Evolutionary conservation across 2,797 vertebrate species (phyloP).

Genomic region (Furcifer pardalis): DNA sequence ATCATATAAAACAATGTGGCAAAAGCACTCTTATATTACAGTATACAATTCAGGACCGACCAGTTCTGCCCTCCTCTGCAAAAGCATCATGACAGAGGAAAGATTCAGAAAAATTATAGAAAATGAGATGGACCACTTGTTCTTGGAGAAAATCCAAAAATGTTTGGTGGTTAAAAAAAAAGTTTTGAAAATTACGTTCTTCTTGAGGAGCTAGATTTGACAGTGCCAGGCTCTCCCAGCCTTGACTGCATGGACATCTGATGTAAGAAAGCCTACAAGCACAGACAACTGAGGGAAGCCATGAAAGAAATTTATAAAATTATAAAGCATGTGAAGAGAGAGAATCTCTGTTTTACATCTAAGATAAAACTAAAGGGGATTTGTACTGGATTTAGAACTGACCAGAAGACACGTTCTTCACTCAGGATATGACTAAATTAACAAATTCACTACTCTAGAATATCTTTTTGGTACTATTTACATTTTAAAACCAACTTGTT

Average conservation of each 20-base stretch:
- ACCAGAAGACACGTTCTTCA: background rate
- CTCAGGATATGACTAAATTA: background rate
- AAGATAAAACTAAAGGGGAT: background rate
- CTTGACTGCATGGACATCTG: background rate
- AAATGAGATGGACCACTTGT: background rate
- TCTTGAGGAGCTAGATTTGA: too few relatives aligned
- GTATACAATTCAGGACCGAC: background rate
- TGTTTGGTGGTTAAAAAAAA: too few relatives aligned
- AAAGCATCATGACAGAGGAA: background rate
- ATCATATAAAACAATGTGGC: background rate
- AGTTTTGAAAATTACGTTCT: too few relatives aligned
- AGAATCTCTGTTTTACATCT: background rate
- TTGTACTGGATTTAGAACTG: background rate
- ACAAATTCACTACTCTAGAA: too few relatives aligned
- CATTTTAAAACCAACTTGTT: too few relatives aligned
- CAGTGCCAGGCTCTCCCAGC: too few relatives aligned
- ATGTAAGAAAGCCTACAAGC: background rate
- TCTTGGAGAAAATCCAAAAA: background rate
- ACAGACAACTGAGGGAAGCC: background rate
- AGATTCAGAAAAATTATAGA: background rate
- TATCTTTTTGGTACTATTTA: too few relatives aligned
- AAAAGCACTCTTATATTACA: background rate
- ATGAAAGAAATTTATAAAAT: background rate
- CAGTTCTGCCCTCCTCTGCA: background rate
- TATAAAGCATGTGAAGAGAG: background rate